Evolutionary conservation across 2,888 invertebrate species (phyloP).

Genomic region (Hedya salicella): DNA sequence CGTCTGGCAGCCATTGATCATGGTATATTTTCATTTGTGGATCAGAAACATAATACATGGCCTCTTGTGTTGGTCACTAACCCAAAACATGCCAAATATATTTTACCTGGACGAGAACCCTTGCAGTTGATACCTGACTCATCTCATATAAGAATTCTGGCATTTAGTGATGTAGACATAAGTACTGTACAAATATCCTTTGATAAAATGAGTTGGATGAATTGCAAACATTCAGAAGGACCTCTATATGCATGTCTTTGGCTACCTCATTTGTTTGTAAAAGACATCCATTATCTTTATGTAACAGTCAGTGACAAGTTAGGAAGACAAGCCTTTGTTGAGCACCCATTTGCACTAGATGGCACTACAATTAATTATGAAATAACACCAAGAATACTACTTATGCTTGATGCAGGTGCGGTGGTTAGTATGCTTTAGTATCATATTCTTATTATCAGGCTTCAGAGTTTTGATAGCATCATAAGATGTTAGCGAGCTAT

Average conservation of each 20-base stretch:
- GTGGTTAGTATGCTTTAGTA: slow-evolving; percentile 85
- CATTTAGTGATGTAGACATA: slow-evolving; percentile 89
- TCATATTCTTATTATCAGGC: slow-evolving; percentile 5
- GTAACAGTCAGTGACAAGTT: slow-evolving; percentile 85
- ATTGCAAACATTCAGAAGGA: slow-evolving; percentile 85
- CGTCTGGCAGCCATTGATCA: slow-evolving; percentile 95
- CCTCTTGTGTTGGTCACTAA: slow-evolving; percentile 94
- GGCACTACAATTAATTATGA: slow-evolving; percentile 88
- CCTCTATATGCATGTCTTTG: slow-evolving; percentile 90
- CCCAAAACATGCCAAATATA: slow-evolving; percentile 93
- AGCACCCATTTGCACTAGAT: slow-evolving; percentile 92
- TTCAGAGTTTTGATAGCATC: too few relatives aligned
- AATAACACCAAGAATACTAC: slow-evolving; percentile 87
- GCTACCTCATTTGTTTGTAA: slow-evolving; percentile 87
- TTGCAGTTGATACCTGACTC: slow-evolving; percentile 87
- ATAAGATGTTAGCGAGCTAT: too few relatives aligned
- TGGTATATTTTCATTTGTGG: slow-evolving; percentile 93
- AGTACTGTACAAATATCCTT: slow-evolving; percentile 88
- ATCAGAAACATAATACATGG: slow-evolving; percentile 90
- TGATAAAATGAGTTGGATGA: slow-evolving; percentile 86
- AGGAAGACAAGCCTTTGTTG: slow-evolving; percentile 81
- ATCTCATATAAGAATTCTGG: slow-evolving; percentile 92
- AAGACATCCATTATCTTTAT: slow-evolving; percentile 88
- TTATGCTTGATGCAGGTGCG: slow-evolving; percentile 90
- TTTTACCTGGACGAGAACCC: slow-evolving; percentile 90